Percentiles rank a stretch among this genome's conserved stretches.
Conservation (phyloP, 2,113 vertebrate species). For the Salminus brasiliensis region DNA sequence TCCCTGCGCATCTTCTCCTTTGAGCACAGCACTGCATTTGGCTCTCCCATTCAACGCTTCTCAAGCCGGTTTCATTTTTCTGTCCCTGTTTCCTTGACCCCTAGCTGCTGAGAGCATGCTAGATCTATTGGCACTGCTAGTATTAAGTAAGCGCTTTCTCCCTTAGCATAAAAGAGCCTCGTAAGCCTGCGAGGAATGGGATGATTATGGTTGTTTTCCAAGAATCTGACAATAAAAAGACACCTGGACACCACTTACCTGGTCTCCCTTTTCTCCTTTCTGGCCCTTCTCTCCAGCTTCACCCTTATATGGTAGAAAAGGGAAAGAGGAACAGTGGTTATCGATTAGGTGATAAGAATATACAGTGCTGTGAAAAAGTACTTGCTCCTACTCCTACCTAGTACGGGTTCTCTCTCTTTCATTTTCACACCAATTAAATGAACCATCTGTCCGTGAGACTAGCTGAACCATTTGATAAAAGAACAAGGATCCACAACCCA, state of each 20-base stretch:
- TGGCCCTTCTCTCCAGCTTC: conserved; percentile 61
- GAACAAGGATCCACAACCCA: no score
- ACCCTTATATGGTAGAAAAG: conserved; percentile 62
- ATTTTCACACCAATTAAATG: no score
- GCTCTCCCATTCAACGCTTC: not conserved
- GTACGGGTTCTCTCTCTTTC: no score
- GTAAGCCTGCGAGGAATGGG: not conserved
- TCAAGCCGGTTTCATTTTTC: not conserved
- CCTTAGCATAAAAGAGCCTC: no score
- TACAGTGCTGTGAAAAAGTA: not conserved
- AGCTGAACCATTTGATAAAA: no score
- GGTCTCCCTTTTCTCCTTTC: conserved; percentile 87
- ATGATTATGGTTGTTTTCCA: not conserved
- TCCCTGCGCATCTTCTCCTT: not conserved
- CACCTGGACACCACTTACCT: conserved; percentile 71
- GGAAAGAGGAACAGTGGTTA: not conserved
- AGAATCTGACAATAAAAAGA: not conserved
- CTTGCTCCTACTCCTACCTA: not conserved
- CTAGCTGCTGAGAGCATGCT: not conserved
- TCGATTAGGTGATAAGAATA: not conserved
- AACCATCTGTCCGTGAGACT: no score
- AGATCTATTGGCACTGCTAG: not conserved
- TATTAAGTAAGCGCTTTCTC: not conserved
- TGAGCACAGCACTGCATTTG: not conserved
- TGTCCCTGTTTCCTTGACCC: not conserved